phyloP scores from a whole-genome alignment of 2,888 invertebrate genomes.

The Ormyrus thymus region DNA sequence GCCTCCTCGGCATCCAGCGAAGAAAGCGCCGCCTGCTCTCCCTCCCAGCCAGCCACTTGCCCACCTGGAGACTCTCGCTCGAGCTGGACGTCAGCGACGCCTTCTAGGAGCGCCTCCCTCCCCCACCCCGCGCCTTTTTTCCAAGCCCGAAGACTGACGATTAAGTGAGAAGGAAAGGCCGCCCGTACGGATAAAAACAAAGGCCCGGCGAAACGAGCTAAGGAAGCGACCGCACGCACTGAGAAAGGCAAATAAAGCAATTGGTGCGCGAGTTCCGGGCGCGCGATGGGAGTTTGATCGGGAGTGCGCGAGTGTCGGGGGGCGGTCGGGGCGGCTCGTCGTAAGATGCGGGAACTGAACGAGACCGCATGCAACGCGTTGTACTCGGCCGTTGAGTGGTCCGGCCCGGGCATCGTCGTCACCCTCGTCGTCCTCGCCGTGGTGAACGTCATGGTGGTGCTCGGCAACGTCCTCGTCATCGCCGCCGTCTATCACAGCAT shows the following conservation, averaged over 20 bases:
- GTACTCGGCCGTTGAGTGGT: constrained; percentile 88
- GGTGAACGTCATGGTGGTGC: constrained; percentile 91
- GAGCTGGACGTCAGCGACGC: neutral
- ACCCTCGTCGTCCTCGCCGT: constrained; percentile 88
- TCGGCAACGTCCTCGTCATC: constrained; percentile 94
- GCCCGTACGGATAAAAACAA: no score
- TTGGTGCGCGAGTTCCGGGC: neutral
- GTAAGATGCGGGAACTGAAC: constrained; percentile 85
- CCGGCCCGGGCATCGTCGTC: constrained; percentile 85
- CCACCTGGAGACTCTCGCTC: neutral
- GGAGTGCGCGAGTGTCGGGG: neutral
- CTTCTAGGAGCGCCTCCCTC: neutral
- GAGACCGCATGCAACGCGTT: constrained; percentile 88
- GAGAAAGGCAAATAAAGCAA: no score
- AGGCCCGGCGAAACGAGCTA: no score
- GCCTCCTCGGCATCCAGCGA: neutral
- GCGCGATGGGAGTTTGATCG: neutral
- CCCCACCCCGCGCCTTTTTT: neutral
- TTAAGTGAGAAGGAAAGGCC: no score
- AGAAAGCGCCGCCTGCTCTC: constrained; percentile 20
- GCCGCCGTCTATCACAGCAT: constrained; percentile 93
- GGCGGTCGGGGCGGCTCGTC: constrained; percentile 66
- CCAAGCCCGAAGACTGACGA: neutral
- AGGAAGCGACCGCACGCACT: no score
- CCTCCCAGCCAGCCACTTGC: neutral